Evolutionary conservation across 2,888 invertebrate species (phyloP), one percentile per base, ranked within the genome.

Genomic region (Criorhina ranunculi): DNA sequence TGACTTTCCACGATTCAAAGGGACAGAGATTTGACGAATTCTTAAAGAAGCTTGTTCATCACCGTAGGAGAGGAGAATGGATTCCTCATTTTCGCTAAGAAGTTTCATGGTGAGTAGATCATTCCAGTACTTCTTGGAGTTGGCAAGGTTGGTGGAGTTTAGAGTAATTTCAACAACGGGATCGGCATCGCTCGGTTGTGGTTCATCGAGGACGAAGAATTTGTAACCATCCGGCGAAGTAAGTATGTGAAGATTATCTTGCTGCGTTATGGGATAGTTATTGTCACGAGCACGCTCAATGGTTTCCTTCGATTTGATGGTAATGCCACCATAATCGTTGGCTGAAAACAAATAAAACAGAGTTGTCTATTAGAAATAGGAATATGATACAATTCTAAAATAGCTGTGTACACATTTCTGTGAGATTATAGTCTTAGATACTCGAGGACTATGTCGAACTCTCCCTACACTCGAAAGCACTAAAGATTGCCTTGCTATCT

Each of bases 141-240:
- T 94, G 15, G 94, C 91, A 78, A 99, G 92, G 92, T 97, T 94
- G 0, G 96, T 96, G 86, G 95, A 95, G 11, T 96, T 94, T 76
- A 99, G 91, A 0, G 95, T 94, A 0, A 98, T 96, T 92, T 96
- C 96, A 57, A 94, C 91, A 0, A 98, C 94, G 49, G 97, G 97
- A 93, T 97, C 97, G 94, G 93, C 93, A 88, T 94, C 93, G 19
- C 89, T 89, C 0, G 95, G 95, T 90, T 95, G 94, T 24, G 95
- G 93, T 90, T 96, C 94, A 89, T 97, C 94, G 62, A 96, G 91
- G 66, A 99, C 93, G 89, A 93, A 95, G 91, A 98, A 98, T 89
- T 95, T 95, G 90, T 98, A 98, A 44, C 98, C 99, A 88, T 98
- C 98, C 5, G 99, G 99, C 51, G 98, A 98, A 89, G 95, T 94